Conservation (phyloP, 2,113 vertebrate species). For the Grantiella picta region DNA sequence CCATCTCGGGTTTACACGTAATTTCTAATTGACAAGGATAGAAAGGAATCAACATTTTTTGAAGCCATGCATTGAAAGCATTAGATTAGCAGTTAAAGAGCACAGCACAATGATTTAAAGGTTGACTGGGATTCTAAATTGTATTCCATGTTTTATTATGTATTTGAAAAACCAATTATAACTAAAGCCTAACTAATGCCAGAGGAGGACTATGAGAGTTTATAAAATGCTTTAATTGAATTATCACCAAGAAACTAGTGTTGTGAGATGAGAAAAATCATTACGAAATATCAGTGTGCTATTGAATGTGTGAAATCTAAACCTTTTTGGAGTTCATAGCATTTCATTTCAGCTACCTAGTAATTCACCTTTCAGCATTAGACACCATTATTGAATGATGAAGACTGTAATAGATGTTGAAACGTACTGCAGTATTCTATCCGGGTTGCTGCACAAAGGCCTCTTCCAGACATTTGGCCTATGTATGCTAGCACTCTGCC, state of each 20-base stretch:
- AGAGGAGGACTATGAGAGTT: neutral
- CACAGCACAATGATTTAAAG: neutral
- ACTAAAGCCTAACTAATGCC: neutral
- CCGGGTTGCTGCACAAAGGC: neutral
- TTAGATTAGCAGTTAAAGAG: neutral
- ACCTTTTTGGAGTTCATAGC: neutral
- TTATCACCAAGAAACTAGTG: neutral
- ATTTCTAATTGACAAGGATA: neutral
- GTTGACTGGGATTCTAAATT: constrained; percentile 32
- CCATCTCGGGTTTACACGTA: neutral
- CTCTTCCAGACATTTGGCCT: neutral
- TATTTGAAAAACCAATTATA: neutral
- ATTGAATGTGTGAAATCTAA: neutral
- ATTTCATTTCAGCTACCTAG: neutral
- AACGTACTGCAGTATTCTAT: neutral
- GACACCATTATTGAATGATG: neutral
- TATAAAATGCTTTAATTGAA: neutral
- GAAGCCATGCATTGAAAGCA: neutral
- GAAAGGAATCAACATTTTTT: neutral
- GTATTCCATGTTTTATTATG: neutral
- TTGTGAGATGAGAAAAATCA: neutral
- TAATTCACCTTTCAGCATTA: neutral
- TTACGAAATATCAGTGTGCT: neutral
- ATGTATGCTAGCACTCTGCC: neutral
- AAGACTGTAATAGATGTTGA: neutral